A percentile compares a stretch with the other conserved stretches of the same genome.
Conservation (phyloP, 1,140 invertebrate genomes). For the Idris sp. region DNA sequence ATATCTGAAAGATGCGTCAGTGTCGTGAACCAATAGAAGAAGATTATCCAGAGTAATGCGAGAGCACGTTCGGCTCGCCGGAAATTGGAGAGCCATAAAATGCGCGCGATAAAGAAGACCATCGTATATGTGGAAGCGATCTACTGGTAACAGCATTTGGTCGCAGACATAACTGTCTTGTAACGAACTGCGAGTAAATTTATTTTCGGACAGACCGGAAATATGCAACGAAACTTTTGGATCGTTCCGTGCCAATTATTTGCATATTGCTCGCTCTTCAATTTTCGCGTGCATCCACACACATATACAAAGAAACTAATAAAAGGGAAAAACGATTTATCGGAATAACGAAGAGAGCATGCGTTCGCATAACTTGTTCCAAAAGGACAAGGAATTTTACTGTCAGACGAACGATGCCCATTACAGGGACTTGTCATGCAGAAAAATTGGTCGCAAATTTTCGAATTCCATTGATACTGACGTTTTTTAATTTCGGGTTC, state of each 20-base stretch:
- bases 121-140: slow-evolving; percentile 7
- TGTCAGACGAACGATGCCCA: not conserved
- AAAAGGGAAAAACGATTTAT: not conserved
- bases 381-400: slow-evolving; percentile 7
- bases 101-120: slow-evolving; percentile 37
- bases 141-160: slow-evolving; percentile 23
- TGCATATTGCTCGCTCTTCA: slow-evolving; percentile 23
- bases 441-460: too few relatives aligned
- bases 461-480: too few relatives aligned
- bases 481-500: too few relatives aligned
- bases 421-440: slow-evolving; percentile 1
- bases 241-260: slow-evolving; percentile 21
- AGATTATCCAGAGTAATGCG: slow-evolving; percentile 39
- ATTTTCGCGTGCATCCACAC: slow-evolving; percentile 2
- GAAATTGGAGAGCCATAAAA: slow-evolving; percentile 49
- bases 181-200: slow-evolving; percentile 23
- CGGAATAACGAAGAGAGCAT: slow-evolving; percentile 11
- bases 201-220: slow-evolving; percentile 9
- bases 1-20: slow-evolving; percentile 41
- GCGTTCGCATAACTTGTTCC: slow-evolving; percentile 5
- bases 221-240: slow-evolving; percentile 13
- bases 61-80: slow-evolving; percentile 32
- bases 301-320: slow-evolving; percentile 4
- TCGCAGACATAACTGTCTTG: slow-evolving; percentile 23
- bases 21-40: slow-evolving; percentile 34